A percentile compares a stretch with the other conserved stretches of the same genome.
These are phyloP conservation scores for Opisthograptis luteolata DNA, from an alignment of 2,888 invertebrate species.

Conservation along the genomic window DNA sequence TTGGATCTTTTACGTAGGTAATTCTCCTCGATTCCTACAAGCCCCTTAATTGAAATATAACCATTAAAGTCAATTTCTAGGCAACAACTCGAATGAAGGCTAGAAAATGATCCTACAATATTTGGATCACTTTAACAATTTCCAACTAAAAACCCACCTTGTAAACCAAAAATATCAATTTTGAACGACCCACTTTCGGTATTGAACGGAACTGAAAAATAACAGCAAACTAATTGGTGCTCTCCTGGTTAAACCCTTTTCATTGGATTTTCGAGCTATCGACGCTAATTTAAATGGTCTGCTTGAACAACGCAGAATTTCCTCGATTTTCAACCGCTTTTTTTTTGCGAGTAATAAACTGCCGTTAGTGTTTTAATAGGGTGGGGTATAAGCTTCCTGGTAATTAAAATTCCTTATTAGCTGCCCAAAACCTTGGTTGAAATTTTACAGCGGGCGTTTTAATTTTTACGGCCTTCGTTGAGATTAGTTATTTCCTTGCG, in stretches of 20 bases:
- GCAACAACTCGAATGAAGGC: too few relatives aligned
- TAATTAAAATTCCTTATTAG: constrained; percentile 28
- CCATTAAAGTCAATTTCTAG: too few relatives aligned
- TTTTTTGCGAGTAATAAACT: constrained; percentile 59
- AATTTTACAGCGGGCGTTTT: constrained; percentile 22
- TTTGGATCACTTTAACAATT: not conserved
- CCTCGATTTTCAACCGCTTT: constrained; percentile 53
- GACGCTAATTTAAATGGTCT: constrained; percentile 80
- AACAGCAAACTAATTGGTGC: constrained; percentile 82
- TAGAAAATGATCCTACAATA: too few relatives aligned
- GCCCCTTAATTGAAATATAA: too few relatives aligned
- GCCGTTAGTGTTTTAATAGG: constrained; percentile 42
- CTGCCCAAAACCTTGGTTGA: constrained; percentile 19
- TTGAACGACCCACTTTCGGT: constrained; percentile 66
- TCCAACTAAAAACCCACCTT: not conserved
- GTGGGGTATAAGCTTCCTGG: constrained; percentile 27
- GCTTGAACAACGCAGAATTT: constrained; percentile 65
- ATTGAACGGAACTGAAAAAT: constrained; percentile 76
- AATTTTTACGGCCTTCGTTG: constrained; percentile 17
- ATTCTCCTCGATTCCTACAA: too few relatives aligned
- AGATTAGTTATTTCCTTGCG: not conserved
- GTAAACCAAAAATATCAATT: constrained; percentile 46
- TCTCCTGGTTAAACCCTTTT: constrained; percentile 79
- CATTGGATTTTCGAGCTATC: constrained; percentile 79
- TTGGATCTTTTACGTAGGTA: too few relatives aligned